Base-by-base conservation (phyloP, 2,797 vertebrate genomes). In the Falco cherrug region DNA sequence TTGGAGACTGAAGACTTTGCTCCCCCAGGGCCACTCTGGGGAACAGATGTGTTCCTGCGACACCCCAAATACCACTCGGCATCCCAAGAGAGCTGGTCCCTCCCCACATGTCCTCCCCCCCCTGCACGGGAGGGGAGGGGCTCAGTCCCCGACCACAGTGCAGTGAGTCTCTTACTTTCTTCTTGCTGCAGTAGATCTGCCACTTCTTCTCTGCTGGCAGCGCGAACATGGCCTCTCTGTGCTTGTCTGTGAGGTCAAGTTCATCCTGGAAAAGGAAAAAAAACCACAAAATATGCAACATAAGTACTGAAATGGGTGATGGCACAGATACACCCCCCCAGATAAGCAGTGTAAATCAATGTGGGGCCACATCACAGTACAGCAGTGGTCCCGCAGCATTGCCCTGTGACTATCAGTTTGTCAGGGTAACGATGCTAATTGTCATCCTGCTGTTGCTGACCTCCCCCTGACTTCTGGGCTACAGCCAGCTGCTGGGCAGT, bases 181-280 rank as follows among this genome's bases (percentile, higher is more conserved):
- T 99, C 98, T 99, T 99, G 97, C 99, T 99, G 94, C 99, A 99
- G 97, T 99, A 99, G 96, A 99, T 99, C 94, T 99, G 99, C 99
- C 99, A 99, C 97, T 99, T 99, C 95, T 99, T 99, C 98, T 99
- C 99, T 0, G 99, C 98, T 2, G 99, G 99, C 95, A 99, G 98
- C 26, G 99, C 99, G 78, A 99, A 99, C 99, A 99, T 99, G 95
- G 98, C 99, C 69, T 98, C 98, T 94, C 99, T 98, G 97, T 99
- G 98, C 95, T 99, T 99, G 93, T 99, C 99, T 6, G 98, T 98
- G 70, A 99, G 99, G 97, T 99, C 99, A 95, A 99, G 98, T 94
- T 99, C 99, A 98, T 99, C 99, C 99, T 99, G 97, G 87, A 53
- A 41, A 83, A 63, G 51, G 39, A 70, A 33, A 81, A 59, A 45